Evolutionary conservation across 2,888 invertebrate genomes (phyloP).

Genomic region (Drosophila paracracens): DNA sequence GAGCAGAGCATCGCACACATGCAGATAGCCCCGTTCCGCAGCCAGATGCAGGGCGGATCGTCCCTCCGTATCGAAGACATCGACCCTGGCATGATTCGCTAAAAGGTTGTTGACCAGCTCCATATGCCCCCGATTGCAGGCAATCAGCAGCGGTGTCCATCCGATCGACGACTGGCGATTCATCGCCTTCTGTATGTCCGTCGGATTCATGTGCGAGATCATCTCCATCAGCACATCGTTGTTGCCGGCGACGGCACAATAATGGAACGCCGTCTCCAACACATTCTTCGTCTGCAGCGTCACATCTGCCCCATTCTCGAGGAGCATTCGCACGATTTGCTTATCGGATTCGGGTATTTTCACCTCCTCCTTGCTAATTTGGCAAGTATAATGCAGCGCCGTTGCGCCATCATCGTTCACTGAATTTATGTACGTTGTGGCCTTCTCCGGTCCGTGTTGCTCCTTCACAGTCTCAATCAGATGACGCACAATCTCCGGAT

Average conservation of each 20-base stretch:
- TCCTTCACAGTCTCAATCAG: conserved; percentile 93
- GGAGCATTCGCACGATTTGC: conserved; percentile 94
- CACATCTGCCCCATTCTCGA: conserved; percentile 96
- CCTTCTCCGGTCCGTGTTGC: conserved; percentile 90
- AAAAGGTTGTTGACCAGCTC: conserved; percentile 95
- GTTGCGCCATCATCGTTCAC: conserved; percentile 96
- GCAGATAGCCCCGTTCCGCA: conserved; percentile 96
- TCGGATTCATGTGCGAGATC: conserved; percentile 94
- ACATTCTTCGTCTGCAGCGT: conserved; percentile 93
- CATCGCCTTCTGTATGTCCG: conserved; percentile 96
- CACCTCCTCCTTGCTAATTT: conserved; percentile 93
- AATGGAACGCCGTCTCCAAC: conserved; percentile 97
- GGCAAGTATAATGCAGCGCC: conserved; percentile 97
- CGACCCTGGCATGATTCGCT: conserved; percentile 98
- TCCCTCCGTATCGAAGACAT: conserved; percentile 98
- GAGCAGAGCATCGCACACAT: conserved; percentile 95
- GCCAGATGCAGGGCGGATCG: conserved; percentile 97
- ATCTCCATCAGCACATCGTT: conserved; percentile 97
- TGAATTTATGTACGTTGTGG: conserved; percentile 94
- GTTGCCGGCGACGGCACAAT: conserved; percentile 97
- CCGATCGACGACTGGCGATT: conserved; percentile 97
- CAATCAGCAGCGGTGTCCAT: conserved; percentile 98
- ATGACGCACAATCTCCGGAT: conserved; percentile 93
- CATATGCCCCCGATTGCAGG: conserved; percentile 97
- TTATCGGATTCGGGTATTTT: conserved; percentile 90